phyloP scores from a whole-genome alignment of 2,888 invertebrate species.

The Calliphora vomitoria region DNA sequence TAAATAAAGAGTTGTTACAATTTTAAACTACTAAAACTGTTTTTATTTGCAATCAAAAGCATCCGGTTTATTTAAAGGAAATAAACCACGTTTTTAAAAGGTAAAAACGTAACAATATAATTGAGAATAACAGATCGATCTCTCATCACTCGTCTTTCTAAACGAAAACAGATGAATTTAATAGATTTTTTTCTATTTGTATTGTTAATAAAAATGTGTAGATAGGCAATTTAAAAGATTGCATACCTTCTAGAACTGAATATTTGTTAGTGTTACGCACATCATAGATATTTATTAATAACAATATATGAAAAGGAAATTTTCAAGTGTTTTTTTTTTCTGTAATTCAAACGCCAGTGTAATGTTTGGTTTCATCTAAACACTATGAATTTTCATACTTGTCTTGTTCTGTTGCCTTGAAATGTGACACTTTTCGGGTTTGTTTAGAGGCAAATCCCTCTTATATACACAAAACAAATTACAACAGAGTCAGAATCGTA shows the following conservation, averaged over 20 bases:
- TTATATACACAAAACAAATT: neutral
- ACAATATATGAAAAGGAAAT: slow-evolving; percentile 25
- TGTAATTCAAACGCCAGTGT: slow-evolving; percentile 52
- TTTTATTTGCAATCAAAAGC: no score
- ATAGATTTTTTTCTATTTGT: no score
- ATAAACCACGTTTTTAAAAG: no score
- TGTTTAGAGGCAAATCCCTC: slow-evolving; percentile 51
- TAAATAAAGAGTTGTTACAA: no score
- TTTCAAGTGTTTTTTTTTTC: slow-evolving; percentile 66
- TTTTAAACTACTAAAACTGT: no score
- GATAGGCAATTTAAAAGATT: neutral
- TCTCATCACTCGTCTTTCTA: no score
- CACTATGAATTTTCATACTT: slow-evolving; percentile 19
- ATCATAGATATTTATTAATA: slow-evolving; percentile 58
- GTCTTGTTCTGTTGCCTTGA: slow-evolving; percentile 49
- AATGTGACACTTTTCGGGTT: slow-evolving; percentile 66
- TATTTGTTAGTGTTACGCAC: slow-evolving; percentile 5
- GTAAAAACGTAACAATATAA: no score
- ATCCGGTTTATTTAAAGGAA: no score
- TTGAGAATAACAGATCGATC: no score
- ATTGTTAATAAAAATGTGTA: no score
- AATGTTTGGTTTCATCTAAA: slow-evolving; percentile 62
- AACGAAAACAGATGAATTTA: no score
- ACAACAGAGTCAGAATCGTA: neutral
- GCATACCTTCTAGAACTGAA: slow-evolving; percentile 1